phyloP scores from a whole-genome alignment of 1,140 invertebrate genomes.

The Contarinia nasturtii region DNA sequence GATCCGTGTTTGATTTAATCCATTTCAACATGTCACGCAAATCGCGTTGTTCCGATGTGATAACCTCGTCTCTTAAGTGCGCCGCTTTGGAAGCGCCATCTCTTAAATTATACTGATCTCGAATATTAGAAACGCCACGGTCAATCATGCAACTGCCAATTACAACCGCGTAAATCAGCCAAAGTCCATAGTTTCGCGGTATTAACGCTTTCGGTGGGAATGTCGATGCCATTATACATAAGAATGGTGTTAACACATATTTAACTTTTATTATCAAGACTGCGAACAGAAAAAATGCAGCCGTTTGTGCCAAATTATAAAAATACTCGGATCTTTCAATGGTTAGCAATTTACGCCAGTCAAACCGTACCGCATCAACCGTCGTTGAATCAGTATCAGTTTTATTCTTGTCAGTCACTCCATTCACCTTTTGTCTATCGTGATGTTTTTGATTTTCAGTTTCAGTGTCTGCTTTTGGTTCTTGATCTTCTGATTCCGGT shows the following conservation, averaged over 20 bases:
- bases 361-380: background rate
- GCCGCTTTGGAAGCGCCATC: constrained; percentile 7
- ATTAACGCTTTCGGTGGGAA: constrained; percentile 21
- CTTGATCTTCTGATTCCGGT: constrained; percentile 4
- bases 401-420: background rate
- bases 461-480: background rate
- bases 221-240: constrained; percentile 20
- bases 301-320: constrained; percentile 19
- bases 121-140: constrained; percentile 12
- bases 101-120: background rate
- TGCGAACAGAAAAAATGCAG: constrained; percentile 15
- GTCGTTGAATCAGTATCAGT: background rate
- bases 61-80: constrained; percentile 16
- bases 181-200: constrained; percentile 17
- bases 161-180: constrained; percentile 20
- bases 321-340: constrained; percentile 7
- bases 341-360: background rate
- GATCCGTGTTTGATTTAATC: constrained; percentile 21
- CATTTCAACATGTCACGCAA: constrained; percentile 19
- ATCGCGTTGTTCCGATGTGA: constrained; percentile 9
- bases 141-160: constrained; percentile 19
- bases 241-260: constrained; percentile 20
- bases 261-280: constrained; percentile 18
- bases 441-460: constrained; percentile 21
- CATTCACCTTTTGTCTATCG: constrained; percentile 14